Evolutionary conservation across 2,888 invertebrate species (phyloP), one percentile per base, ranked within the genome.

Genomic region (Agrilus biguttatus): DNA sequence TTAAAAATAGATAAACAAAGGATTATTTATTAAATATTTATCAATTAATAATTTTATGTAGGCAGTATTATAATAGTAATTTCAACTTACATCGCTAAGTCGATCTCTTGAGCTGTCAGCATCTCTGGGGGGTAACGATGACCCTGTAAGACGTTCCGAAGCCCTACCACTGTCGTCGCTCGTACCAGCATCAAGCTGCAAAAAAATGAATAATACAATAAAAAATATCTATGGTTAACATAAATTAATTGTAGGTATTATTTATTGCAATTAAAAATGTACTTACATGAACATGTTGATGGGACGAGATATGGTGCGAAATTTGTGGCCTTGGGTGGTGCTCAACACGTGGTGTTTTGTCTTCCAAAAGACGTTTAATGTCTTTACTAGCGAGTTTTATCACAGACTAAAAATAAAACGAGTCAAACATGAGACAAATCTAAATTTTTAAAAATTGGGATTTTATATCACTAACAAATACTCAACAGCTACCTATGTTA

Each of bases 91-190:
- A 75, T 86, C 84, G 73, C 82, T 84, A 65, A 86, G 79, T 66
- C 84, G 80, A 71, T 86, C 84, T 71, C 80, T 78, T 63, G 83
- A 83, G 69, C 82, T 83, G 70, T 83, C 83, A 61, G 83, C 81
- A 70, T 83, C 82, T 65, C 83, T 75, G 60, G 78, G 78, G 58
- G 78, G 77, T 62, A 78, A 78, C 49, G 79, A 80, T 69, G 82
- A 78, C 69, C 81, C 78, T 66, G 83, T 79, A 65, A 83, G 75
- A 63, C 83, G 75, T 73, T 83, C 83, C 57, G 83, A 83, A 59
- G 83, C 84, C 68, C 83, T 74, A 60, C 83, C 83, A 71, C 83
- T 84, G 70, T 84, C 84, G 72, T 84, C 84, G 67, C 83, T 84
- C 64, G 84, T 84, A 63, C 83, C 83, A 68, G 83, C 81, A 74